Evolutionary conservation across 2,888 invertebrate species (phyloP).

Genomic region (Mesochorus sp.): DNA sequence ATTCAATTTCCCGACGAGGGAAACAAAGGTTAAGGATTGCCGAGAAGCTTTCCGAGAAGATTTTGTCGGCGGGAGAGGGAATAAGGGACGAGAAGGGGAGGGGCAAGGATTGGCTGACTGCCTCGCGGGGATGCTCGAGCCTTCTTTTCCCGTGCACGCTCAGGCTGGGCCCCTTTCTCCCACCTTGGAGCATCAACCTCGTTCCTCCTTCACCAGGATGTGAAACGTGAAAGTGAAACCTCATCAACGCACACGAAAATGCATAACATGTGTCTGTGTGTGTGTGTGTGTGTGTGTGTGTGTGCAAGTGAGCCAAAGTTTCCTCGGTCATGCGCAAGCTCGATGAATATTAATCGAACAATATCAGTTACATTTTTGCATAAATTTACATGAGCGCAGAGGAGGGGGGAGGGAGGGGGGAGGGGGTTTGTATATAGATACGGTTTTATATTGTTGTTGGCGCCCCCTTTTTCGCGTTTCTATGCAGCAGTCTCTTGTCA

Average conservation of each 20-base stretch:
- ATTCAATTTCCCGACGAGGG: slow-evolving; percentile 59
- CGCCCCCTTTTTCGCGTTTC: slow-evolving; percentile 4
- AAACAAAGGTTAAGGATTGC: slow-evolving; percentile 60
- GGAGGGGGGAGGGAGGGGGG: too few species aligned
- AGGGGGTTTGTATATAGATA: slow-evolving; percentile 22
- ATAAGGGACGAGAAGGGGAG: background rate
- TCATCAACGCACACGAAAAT: slow-evolving; percentile 13
- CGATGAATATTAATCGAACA: slow-evolving; percentile 76
- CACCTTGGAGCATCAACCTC: background rate
- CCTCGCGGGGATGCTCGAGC: slow-evolving; percentile 19
- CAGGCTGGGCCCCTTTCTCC: slow-evolving; percentile 7
- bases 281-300: background rate
- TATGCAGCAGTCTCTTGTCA: slow-evolving; percentile 17
- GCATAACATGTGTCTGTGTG: background rate
- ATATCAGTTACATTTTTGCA: slow-evolving; percentile 76
- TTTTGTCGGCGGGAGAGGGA: slow-evolving; percentile 22
- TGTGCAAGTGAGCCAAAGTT: background rate
- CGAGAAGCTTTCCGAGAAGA: slow-evolving; percentile 47
- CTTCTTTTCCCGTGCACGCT: slow-evolving; percentile 26
- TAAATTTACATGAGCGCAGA: slow-evolving; percentile 71
- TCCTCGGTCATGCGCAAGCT: slow-evolving; percentile 49
- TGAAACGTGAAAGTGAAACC: too few species aligned
- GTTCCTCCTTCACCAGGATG: background rate
- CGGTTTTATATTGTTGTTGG: slow-evolving; percentile 45
- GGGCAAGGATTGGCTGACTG: slow-evolving; percentile 4